A percentile compares a stretch with the other conserved stretches of the same genome.
phyloP scores from a whole-genome alignment of 2,888 invertebrate genomes.

The Siphonodentalium dalli region DNA sequence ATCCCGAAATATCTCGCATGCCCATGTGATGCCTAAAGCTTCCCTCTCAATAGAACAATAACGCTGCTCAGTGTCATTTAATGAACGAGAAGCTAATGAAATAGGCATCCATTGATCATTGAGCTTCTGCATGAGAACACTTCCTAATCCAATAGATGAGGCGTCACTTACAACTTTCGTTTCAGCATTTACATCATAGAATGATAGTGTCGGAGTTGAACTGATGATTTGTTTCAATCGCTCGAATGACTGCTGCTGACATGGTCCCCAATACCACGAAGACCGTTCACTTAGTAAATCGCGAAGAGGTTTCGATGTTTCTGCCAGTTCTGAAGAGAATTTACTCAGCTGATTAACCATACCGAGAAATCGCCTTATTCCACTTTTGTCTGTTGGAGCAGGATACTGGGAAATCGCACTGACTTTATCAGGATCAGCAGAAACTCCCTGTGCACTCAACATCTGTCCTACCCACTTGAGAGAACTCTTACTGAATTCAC shows the following conservation, averaged over 20 bases:
- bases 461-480: constrained; percentile 15
- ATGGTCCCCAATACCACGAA: constrained; percentile 19
- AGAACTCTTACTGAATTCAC: constrained; percentile 8
- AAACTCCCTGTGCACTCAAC: constrained; percentile 3
- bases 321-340: constrained; percentile 17
- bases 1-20: constrained; percentile 51
- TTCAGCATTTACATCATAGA: constrained; percentile 42
- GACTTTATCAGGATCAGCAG: constrained; percentile 3
- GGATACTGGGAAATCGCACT: constrained; percentile 14
- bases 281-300: constrained; percentile 19
- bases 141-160: constrained; percentile 53
- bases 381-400: constrained; percentile 16
- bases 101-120: constrained; percentile 37
- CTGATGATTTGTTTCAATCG: constrained; percentile 45
- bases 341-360: constrained; percentile 30
- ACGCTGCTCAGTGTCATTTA: constrained; percentile 47
- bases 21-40: constrained; percentile 42
- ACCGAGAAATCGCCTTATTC: constrained; percentile 16
- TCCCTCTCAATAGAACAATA: constrained; percentile 15
- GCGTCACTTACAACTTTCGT: constrained; percentile 50
- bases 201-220: constrained; percentile 44
- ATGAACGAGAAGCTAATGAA: constrained; percentile 55
- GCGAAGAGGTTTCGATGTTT: constrained; percentile 17
- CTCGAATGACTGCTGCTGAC: constrained; percentile 38
- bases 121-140: constrained; percentile 46